Percentiles rank a stretch among this genome's conserved stretches.
Conservation (phyloP, 2,113 vertebrate species). For the Empidonax traillii region DNA sequence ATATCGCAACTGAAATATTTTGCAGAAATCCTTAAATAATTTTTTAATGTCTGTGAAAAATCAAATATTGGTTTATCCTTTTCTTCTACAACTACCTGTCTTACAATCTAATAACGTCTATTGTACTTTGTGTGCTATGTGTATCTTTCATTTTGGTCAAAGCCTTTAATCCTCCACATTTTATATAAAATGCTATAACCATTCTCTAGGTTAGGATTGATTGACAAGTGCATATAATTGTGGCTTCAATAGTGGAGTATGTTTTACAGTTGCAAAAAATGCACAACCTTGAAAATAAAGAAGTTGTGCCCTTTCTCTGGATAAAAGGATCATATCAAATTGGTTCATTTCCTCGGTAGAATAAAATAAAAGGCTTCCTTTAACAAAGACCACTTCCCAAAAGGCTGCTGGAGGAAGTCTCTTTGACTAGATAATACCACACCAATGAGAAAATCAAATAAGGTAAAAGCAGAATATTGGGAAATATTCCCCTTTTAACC, state of each 20-base stretch:
- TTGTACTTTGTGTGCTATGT: constrained; percentile 53
- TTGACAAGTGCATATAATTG: constrained; percentile 73
- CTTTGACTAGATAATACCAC: constrained; percentile 52
- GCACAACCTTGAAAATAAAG: constrained; percentile 75
- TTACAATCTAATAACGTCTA: constrained; percentile 54
- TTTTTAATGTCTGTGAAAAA: constrained; percentile 58
- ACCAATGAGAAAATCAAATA: constrained; percentile 61
- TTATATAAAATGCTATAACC: constrained; percentile 67
- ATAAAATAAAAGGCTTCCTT: constrained; percentile 67
- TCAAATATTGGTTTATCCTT: constrained; percentile 59
- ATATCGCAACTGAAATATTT: constrained; percentile 43
- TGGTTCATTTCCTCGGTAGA: constrained; percentile 65
- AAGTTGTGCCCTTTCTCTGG: constrained; percentile 65
- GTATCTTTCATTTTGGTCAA: constrained; percentile 70
- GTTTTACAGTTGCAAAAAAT: constrained; percentile 66
- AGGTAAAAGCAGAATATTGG: constrained; percentile 51
- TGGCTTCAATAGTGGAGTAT: constrained; percentile 54
- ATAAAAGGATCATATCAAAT: constrained; percentile 72
- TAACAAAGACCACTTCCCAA: constrained; percentile 68
- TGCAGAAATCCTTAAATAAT: constrained; percentile 59
- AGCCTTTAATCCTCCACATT: constrained; percentile 70
- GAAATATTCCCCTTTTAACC: constrained; percentile 24
- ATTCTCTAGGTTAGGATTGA: constrained; percentile 67
- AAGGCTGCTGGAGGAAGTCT: constrained; percentile 49
- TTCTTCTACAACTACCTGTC: constrained; percentile 10